A percentile compares a stretch with the other conserved stretches of the same genome.
These are phyloP conservation scores for Bufotes viridis DNA, from an alignment of 2,797 vertebrate genomes.

Conservation along the genomic window DNA sequence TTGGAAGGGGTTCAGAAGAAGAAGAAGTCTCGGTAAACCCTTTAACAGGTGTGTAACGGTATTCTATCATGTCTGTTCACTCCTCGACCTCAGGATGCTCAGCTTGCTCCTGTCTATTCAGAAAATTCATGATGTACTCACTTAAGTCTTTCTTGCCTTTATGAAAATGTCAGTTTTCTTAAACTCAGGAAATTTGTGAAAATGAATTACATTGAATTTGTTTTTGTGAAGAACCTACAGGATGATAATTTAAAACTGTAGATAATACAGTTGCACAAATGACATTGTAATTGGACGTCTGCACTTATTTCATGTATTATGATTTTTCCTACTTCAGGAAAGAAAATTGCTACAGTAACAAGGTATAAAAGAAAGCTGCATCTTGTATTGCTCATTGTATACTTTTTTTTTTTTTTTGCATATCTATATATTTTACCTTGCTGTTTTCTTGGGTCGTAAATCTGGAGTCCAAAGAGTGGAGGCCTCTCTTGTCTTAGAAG, in stretches of 20 bases:
- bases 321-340: background rate
- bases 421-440: slow-evolving; percentile 80
- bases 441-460: slow-evolving; percentile 93
- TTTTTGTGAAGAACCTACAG: slow-evolving; percentile 24
- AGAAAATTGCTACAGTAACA: slow-evolving; percentile 25
- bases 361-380: slow-evolving; percentile 14
- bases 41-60: background rate
- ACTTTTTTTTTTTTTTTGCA: background rate
- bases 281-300: slow-evolving; percentile 40
- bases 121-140: background rate
- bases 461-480: slow-evolving; percentile 92
- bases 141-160: background rate
- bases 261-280: slow-evolving; percentile 41
- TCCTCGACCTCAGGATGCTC: background rate
- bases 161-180: background rate
- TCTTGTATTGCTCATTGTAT: background rate
- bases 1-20: too few relatives aligned
- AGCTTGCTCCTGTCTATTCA: background rate
- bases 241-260: slow-evolving; percentile 16
- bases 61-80: background rate
- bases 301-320: slow-evolving; percentile 6
- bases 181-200: slow-evolving; percentile 17
- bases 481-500: slow-evolving; percentile 91
- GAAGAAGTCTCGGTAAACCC: background rate
- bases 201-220: slow-evolving; percentile 24